phyloP scores from a whole-genome alignment of 2,113 vertebrate species.

The Oophaga pumilio region DNA sequence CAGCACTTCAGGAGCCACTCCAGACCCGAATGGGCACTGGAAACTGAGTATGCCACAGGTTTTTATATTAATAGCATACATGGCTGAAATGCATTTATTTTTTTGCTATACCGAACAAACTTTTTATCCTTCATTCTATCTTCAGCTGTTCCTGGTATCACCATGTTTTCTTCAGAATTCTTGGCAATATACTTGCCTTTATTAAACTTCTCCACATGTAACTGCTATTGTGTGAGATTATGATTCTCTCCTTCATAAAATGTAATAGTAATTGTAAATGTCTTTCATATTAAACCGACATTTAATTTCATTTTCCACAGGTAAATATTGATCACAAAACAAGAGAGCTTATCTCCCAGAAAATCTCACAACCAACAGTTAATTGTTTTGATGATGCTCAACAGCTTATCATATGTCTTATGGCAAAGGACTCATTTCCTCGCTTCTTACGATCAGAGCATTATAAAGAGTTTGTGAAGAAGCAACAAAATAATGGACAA shows the following conservation, averaged over 20 bases:
- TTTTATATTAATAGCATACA: too few species aligned
- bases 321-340: conserved; percentile 81
- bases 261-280: not conserved
- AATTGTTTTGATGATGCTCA: conserved; percentile 79
- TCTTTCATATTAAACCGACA: too few species aligned
- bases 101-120: too few species aligned
- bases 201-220: not conserved
- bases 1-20: too few species aligned
- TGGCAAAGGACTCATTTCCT: conserved; percentile 81
- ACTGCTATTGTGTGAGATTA: not conserved
- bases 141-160: too few species aligned
- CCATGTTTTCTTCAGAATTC: too few species aligned
- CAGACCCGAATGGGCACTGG: too few species aligned
- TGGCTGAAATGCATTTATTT: too few species aligned
- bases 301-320: conserved; percentile 65
- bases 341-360: conserved; percentile 72
- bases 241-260: not conserved
- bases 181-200: too few species aligned
- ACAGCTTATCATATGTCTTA: conserved; percentile 72
- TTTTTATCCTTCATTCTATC: too few species aligned
- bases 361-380: conserved; percentile 70
- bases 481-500: conserved; percentile 67
- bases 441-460: conserved; percentile 77
- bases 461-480: conserved; percentile 72
- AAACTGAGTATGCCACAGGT: too few species aligned